A percentile compares a stretch with the other conserved stretches of the same genome.
Evolutionary conservation across 2,113 vertebrate species (phyloP).

Genomic region (Noctilio leporinus): DNA sequence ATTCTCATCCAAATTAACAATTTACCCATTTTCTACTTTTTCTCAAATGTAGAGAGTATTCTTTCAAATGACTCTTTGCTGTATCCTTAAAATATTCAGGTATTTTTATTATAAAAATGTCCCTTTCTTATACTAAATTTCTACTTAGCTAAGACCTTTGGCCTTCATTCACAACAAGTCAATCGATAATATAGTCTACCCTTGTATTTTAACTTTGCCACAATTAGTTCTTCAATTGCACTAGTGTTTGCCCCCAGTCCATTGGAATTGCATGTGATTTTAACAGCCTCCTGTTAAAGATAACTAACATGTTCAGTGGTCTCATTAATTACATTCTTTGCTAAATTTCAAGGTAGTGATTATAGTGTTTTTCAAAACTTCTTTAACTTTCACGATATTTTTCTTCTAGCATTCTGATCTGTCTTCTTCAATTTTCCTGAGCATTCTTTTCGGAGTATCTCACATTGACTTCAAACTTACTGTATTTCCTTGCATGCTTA

Average conservation of each 20-base stretch:
- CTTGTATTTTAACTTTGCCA: neutral
- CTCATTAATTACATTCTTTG: neutral
- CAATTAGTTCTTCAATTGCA: neutral
- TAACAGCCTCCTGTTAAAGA: neutral
- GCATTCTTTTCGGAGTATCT: neutral
- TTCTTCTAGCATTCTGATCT: neutral
- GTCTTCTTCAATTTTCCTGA: neutral
- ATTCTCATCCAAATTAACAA: neutral
- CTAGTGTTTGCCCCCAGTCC: neutral
- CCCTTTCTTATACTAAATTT: neutral
- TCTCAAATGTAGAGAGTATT: neutral
- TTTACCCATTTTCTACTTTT: neutral
- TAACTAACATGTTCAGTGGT: neutral
- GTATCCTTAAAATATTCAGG: neutral
- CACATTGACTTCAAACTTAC: neutral
- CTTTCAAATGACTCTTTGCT: neutral
- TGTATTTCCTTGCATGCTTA: neutral
- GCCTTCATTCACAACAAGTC: neutral
- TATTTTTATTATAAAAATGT: neutral
- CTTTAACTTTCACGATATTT: neutral
- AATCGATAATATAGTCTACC: neutral
- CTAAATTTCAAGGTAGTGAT: neutral
- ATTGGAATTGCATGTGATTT: neutral
- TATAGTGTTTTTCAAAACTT: neutral
- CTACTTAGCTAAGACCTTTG: neutral